phyloP scores from a whole-genome alignment of 2,888 invertebrate genomes.

The Synergus umbraculus region DNA sequence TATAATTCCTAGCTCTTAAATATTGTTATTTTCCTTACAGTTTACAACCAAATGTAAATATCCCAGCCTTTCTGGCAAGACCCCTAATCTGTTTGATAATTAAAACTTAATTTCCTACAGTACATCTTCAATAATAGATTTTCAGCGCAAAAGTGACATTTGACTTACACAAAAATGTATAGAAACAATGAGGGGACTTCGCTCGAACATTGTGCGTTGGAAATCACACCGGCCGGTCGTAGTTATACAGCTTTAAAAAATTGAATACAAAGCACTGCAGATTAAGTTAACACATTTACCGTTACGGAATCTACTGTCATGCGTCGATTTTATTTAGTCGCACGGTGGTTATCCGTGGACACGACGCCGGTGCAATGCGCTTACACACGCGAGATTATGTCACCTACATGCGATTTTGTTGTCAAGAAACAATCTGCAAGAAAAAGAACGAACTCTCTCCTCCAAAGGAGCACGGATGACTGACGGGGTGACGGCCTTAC shows the following conservation, averaged over 20 bases:
- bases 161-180: neutral
- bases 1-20: too few species aligned
- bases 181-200: neutral
- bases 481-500: too few species aligned
- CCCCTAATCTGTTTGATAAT: neutral
- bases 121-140: neutral
- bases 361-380: neutral
- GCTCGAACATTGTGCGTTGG: neutral
- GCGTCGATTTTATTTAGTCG: neutral
- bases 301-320: neutral
- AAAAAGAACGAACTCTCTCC: neutral
- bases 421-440: too few species aligned
- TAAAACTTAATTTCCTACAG: neutral
- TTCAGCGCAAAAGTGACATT: neutral
- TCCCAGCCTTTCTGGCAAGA: too few species aligned
- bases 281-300: neutral
- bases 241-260: neutral
- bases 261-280: neutral
- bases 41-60: too few species aligned
- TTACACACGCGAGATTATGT: slow-evolving; percentile 10
- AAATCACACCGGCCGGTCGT: neutral
- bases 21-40: too few species aligned
- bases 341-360: neutral
- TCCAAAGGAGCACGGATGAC: neutral
- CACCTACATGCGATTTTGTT: slow-evolving; percentile 17